Percentiles rank a stretch among this genome's conserved stretches.
These are phyloP conservation scores for Melanotus villosus DNA, from an alignment of 2,888 invertebrate species.

Conservation along the genomic window DNA sequence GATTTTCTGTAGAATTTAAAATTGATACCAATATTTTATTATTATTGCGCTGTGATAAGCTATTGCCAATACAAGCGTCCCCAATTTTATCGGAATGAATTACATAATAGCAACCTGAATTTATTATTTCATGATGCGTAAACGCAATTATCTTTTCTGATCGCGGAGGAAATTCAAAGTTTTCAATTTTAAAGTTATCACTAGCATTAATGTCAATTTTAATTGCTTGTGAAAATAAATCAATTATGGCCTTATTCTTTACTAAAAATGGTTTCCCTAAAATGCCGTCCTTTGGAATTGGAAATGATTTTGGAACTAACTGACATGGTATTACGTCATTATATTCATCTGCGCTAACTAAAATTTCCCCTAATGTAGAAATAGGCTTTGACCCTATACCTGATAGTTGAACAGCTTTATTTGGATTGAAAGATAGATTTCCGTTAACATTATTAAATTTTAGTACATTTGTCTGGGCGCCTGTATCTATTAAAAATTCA, in stretches of 20 bases:
- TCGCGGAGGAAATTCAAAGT: background rate
- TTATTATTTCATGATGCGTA: background rate
- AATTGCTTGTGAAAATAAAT: background rate
- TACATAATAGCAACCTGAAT: background rate
- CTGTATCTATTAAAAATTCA: slow-evolving; percentile 2
- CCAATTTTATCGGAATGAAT: background rate
- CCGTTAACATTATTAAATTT: background rate
- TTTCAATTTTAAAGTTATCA: background rate
- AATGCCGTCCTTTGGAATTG: background rate
- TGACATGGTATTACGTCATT: background rate
- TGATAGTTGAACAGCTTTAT: background rate
- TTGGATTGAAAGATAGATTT: background rate
- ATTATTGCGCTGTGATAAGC: background rate
- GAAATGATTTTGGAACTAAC: background rate
- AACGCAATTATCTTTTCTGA: background rate
- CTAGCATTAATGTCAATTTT: background rate
- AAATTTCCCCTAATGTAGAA: background rate
- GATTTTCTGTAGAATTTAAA: background rate
- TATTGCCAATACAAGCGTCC: background rate
- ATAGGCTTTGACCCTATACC: background rate
- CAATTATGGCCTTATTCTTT: background rate
- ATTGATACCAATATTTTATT: background rate
- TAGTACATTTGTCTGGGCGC: background rate
- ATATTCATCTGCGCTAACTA: background rate
- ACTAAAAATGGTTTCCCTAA: background rate